A percentile compares a stretch with the other conserved stretches of the same genome.
Evolutionary conservation across 2,113 vertebrate genomes (phyloP).

Genomic region (Pachypanchax playfairii): DNA sequence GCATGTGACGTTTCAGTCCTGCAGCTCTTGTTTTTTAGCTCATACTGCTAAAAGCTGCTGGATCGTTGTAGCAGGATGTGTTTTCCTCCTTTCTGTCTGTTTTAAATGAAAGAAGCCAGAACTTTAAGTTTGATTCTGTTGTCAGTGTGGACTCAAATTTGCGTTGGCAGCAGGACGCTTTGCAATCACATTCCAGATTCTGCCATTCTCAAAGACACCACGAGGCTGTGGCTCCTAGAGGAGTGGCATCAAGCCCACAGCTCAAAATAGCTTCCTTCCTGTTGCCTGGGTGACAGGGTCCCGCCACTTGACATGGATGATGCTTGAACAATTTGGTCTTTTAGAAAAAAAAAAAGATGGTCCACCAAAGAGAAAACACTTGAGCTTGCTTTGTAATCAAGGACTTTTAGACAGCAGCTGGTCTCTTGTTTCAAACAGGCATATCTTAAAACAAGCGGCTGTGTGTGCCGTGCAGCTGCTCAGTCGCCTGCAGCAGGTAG

Average conservation of each 20-base stretch:
- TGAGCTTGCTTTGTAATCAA: constrained; percentile 50
- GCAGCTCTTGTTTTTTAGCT: constrained; percentile 10
- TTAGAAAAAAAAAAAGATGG: constrained; percentile 39
- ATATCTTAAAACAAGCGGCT: constrained; percentile 25
- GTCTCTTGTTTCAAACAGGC: constrained; percentile 36
- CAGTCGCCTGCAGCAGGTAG: constrained; percentile 5
- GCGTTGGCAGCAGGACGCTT: constrained; percentile 10
- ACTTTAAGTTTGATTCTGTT: not conserved
- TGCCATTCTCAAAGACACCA: constrained; percentile 11
- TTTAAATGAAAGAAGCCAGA: not conserved
- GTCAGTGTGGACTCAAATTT: constrained; percentile 3
- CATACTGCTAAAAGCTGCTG: not conserved
- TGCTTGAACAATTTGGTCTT: constrained; percentile 58
- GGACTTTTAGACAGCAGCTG: constrained; percentile 50
- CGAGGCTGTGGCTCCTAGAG: constrained; percentile 38
- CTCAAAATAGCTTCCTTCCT: constrained; percentile 78
- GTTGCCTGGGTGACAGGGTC: constrained; percentile 78
- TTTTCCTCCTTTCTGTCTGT: not conserved
- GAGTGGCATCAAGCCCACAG: constrained; percentile 56
- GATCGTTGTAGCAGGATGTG: not conserved
- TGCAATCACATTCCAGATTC: constrained; percentile 20
- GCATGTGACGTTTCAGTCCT: constrained; percentile 16
- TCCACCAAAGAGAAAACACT: constrained; percentile 47
- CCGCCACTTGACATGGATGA: constrained; percentile 63
- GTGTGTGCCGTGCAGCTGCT: constrained; percentile 44